phyloP scores from a whole-genome alignment of 2,113 vertebrate species.

The Sylvilagus bachmani region DNA sequence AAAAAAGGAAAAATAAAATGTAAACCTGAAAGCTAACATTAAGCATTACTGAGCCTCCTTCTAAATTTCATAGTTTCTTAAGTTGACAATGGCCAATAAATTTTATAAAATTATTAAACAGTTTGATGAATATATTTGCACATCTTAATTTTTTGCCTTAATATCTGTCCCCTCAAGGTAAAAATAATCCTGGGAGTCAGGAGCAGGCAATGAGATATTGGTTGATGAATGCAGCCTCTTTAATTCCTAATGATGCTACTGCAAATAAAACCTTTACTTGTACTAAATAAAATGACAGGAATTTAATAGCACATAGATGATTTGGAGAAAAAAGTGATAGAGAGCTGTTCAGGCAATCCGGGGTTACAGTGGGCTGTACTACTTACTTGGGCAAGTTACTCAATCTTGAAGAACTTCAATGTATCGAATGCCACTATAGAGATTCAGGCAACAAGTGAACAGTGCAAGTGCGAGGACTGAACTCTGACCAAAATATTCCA shows the following conservation, averaged over 20 bases:
- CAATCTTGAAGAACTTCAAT: background rate
- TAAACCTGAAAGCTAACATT: background rate
- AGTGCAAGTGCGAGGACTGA: background rate
- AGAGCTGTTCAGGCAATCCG: conserved; percentile 40
- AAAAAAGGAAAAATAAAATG: background rate
- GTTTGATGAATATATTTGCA: background rate
- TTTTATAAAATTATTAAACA: background rate
- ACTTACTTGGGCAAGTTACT: background rate
- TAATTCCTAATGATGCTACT: conserved; percentile 17
- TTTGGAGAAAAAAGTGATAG: conserved; percentile 74
- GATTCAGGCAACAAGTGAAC: background rate
- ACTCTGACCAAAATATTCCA: conserved; percentile 29
- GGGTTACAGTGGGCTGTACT: background rate
- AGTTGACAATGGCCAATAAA: background rate
- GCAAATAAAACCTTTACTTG: conserved; percentile 55
- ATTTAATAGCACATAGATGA: conserved; percentile 66
- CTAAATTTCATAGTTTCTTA: background rate
- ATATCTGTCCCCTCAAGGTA: background rate
- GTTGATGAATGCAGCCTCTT: background rate
- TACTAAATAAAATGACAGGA: background rate
- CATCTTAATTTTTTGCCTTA: background rate
- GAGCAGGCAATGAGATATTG: conserved; percentile 9
- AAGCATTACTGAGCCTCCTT: background rate
- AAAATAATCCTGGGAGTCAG: background rate
- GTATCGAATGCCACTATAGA: conserved; percentile 39